Conservation (phyloP, 2,797 vertebrate species). For the Hydrolagus colliei region DNA sequence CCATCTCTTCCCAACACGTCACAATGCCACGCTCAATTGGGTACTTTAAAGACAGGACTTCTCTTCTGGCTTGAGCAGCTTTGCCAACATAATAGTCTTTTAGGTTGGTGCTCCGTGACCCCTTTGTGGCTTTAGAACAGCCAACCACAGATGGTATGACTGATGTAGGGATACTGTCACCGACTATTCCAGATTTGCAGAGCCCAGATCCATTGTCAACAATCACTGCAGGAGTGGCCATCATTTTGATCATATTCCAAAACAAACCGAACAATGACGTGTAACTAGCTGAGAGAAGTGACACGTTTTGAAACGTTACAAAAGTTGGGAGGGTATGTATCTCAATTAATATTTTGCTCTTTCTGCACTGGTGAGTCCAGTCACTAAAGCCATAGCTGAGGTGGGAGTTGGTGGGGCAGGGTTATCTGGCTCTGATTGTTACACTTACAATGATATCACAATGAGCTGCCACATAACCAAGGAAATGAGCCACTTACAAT, state of each 20-base stretch:
- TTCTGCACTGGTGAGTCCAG: neutral
- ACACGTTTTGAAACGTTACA: neutral
- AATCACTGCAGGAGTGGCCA: neutral
- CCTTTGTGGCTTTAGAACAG: slow-evolving; percentile 20
- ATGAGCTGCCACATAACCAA: neutral
- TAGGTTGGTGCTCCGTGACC: neutral
- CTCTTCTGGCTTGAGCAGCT: slow-evolving; percentile 33
- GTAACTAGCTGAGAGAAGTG: neutral
- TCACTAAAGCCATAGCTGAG: neutral
- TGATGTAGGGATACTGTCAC: slow-evolving; percentile 9
- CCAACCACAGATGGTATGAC: slow-evolving; percentile 33
- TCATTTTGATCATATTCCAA: neutral
- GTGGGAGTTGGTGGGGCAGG: neutral
- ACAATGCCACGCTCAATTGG: slow-evolving; percentile 38
- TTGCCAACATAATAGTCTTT: neutral
- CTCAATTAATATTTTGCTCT: slow-evolving; percentile 12
- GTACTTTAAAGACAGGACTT: slow-evolving; percentile 26
- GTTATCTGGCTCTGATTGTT: slow-evolving; percentile 9
- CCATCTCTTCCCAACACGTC: slow-evolving; percentile 51
- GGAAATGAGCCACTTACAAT: neutral
- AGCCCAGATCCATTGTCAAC: slow-evolving; percentile 33
- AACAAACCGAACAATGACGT: neutral
- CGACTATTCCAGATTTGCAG: slow-evolving; percentile 33
- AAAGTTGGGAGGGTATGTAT: neutral
- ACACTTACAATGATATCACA: neutral